Conservation (phyloP, 2,113 vertebrate species). For the Calyptomena viridis region DNA sequence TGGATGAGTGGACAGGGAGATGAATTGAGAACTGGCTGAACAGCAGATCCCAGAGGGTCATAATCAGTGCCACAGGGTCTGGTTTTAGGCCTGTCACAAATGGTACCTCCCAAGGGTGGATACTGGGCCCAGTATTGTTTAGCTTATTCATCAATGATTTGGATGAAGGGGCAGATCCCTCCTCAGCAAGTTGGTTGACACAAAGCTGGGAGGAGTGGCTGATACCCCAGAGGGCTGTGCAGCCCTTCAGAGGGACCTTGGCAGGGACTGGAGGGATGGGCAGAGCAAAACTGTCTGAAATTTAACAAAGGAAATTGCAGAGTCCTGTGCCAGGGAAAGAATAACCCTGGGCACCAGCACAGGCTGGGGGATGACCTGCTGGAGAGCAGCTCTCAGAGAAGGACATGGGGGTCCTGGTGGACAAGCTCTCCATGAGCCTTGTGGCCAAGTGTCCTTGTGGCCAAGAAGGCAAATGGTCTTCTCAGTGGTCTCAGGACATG, state of each 20-base stretch:
- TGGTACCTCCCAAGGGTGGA: not conserved
- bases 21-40: not conserved
- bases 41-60: not conserved
- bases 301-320: not conserved
- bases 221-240: not conserved
- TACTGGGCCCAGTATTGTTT: not conserved
- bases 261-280: not conserved
- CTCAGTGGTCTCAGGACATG: not conserved
- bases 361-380: not conserved
- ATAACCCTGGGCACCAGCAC: not conserved
- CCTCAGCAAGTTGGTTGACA: not conserved
- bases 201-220: not conserved
- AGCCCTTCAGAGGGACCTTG: not conserved
- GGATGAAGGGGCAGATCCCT: not conserved
- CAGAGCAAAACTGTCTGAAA: not conserved
- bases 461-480: not conserved
- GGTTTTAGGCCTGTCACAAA: not conserved
- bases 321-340: not conserved
- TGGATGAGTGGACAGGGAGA: not conserved
- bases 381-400: not conserved
- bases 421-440: not conserved
- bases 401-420: not conserved
- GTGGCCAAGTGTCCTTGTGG: not conserved
- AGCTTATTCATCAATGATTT: not conserved
- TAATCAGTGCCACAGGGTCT: not conserved